Percentiles rank a stretch among this genome's conserved stretches.
Conservation (phyloP, 2,113 vertebrate genomes). For the Antigone vipio region DNA sequence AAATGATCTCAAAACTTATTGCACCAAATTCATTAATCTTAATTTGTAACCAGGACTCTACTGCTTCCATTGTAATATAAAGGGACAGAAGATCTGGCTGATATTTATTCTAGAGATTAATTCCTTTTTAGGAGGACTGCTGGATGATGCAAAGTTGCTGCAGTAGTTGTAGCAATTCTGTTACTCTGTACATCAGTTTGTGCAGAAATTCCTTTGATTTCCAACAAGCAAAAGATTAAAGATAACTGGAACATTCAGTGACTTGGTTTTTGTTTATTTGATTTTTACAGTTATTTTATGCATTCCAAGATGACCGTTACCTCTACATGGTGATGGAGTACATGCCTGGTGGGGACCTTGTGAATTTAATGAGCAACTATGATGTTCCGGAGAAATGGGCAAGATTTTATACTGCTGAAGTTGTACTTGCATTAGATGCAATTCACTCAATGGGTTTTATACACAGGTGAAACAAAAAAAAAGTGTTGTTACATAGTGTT, state of each 20-base stretch:
- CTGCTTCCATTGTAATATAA: background rate
- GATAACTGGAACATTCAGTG: background rate
- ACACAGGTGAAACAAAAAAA: conserved; percentile 84
- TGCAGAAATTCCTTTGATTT: background rate
- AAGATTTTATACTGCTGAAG: conserved; percentile 97
- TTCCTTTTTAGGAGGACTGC: background rate
- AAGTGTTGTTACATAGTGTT: background rate
- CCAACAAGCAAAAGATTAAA: background rate
- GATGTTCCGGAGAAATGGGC: conserved; percentile 99
- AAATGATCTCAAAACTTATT: background rate
- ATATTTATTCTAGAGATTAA: background rate
- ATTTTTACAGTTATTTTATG: conserved; percentile 89
- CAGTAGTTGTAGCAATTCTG: background rate
- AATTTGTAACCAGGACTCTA: background rate
- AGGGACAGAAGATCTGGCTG: background rate
- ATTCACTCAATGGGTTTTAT: conserved; percentile 99
- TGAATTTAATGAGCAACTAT: conserved; percentile 99
- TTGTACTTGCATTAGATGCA: conserved; percentile 95
- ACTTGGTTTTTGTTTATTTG: background rate
- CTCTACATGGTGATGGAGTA: conserved; percentile 99
- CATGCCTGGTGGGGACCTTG: conserved; percentile 97
- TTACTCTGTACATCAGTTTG: background rate
- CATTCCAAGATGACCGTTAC: conserved; percentile 97
- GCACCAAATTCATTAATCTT: background rate
- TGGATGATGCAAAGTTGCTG: background rate